Evolutionary conservation across 2,113 vertebrate species (phyloP), one percentile per base, ranked within the genome.

Genomic region (Hypomesus transpacificus): DNA sequence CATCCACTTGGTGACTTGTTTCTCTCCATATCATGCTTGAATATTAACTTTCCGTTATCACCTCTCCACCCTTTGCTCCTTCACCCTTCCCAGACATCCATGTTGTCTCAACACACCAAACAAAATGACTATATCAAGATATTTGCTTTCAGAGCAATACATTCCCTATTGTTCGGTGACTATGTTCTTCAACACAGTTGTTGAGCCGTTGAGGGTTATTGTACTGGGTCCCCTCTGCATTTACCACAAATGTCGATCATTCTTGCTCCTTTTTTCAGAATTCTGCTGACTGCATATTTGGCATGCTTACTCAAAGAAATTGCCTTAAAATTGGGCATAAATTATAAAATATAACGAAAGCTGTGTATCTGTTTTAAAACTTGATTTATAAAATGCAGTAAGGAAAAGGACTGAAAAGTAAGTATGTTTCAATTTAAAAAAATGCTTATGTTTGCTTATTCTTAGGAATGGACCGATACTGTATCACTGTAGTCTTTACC

Each of bases 11-110:
- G 20, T 24, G 17, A 54, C 68, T 39, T 4, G 69, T 54, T 54
- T 64, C 34, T 75, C 3, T 57, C 24, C 20, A 20, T 61, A 18
- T 56, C 64, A 63, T 65, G 26, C 71, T 80, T 80, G 56, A 80
- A 80, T 75, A 80, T 82, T 73, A 77, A 81, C 76, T 70, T 39
- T n/a, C 31, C 61, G 24, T 50, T 80, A 68, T 70, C 59, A 71
- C 2, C 51, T 39, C 17, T 9, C 59, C 64, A 52, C 59, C 66
- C 64, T 46, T 46, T 46, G 39, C 39, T 39, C 61, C 66, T 60
- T 74, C 77, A 68, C 6, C 66, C 70, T 54, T 66, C 53, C 73
- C n/a, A 59, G 28, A 21, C 70, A 46, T 46, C 2, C 39, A 46
- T 46, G 39, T 39, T 1, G 39, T 46, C 5, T 46, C 39, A 46